A percentile compares a stretch with the other conserved stretches of the same genome.
Evolutionary conservation across 2,888 invertebrate species (phyloP).

Genomic region (Drosophila ustulata): DNA sequence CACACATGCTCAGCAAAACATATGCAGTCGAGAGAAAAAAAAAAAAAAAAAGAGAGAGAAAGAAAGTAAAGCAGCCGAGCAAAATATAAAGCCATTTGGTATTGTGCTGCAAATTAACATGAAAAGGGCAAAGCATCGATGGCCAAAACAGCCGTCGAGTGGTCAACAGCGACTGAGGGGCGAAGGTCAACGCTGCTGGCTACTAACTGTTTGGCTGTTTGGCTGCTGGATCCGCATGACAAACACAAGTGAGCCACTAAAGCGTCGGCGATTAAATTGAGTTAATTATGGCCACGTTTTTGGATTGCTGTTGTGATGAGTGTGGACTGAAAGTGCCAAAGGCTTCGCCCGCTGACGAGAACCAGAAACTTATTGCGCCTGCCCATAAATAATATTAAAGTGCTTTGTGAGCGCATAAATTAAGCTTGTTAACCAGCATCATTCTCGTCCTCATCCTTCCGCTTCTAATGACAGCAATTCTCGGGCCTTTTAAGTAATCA

Average conservation of each 20-base stretch:
- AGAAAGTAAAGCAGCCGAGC: not conserved
- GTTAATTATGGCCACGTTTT: conserved; percentile 73
- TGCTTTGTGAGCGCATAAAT: conserved; percentile 23
- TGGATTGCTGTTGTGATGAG: conserved; percentile 57
- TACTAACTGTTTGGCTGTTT: not conserved
- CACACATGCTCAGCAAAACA: conserved; percentile 56
- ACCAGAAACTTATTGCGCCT: conserved; percentile 31
- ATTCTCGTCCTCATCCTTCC: not conserved
- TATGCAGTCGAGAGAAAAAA: conserved; percentile 48
- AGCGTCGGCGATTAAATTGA: conserved; percentile 72
- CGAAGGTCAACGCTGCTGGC: conserved; percentile 34
- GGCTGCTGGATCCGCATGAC: conserved; percentile 37
- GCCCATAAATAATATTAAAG: conserved; percentile 57
- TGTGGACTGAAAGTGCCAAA: conserved; percentile 35
- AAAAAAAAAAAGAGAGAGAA: not conserved
- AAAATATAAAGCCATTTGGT: conserved; percentile 64
- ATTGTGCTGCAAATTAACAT: conserved; percentile 74
- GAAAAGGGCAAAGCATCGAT: conserved; percentile 76
- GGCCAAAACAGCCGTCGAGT: conserved; percentile 60
- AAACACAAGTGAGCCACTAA: conserved; percentile 71
- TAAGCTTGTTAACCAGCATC: conserved; percentile 2
- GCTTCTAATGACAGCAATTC: conserved; percentile 27
- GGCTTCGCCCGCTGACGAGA: conserved; percentile 31
- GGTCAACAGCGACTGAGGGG: conserved; percentile 42
- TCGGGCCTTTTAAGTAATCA: conserved; percentile 30